Evolutionary conservation across 2,113 vertebrate species (phyloP), one percentile per base, ranked within the genome.

Genomic region (Gracilinanus agilis): DNA sequence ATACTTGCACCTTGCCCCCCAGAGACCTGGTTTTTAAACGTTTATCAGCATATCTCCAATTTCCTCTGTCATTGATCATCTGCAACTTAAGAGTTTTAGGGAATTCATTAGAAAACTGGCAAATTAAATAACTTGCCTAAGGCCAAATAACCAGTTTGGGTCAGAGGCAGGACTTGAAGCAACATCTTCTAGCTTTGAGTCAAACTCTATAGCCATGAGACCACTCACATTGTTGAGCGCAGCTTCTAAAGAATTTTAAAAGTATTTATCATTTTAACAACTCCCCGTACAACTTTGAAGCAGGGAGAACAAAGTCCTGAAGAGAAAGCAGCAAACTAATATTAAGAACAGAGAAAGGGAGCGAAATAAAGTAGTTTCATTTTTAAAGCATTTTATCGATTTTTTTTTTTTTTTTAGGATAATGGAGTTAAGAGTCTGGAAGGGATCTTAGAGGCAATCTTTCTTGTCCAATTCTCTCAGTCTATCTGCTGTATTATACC

Each of bases 361-460:
- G 96, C 97, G 97, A 96, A 96, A 95, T 92, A 92, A 89, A 97
- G 96, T 94, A 94, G 96, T 96, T 95, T 90, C 67, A 16, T 83
- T 23, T 83, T 83, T 83, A 40, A 40, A 83, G 21, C 19, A 40
- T 40, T 83, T 40, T 75, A 75, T 83, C 40, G 19, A 83, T 3
- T 67, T 34, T 34, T 67, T 3, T 67, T 34, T 34, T 67, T 27
- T 27, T 61, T 34, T 40, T 23, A 8, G n/a, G 5, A 75, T 83
- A 40, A 83, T 83, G 49, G 49, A 49, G 49, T 49, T 49, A 2
- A 40, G n/a, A 40, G 16, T 83, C 6, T 75, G 13, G 16, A 75
- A 75, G 61, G 34, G 13, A 83, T n/a, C 3, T 23, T 83, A 40
- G 67, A 40, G 67, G n/a, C 6, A 23, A n/a, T n/a, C n/a, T n/a